A percentile compares a stretch with the other conserved stretches of the same genome.
Evolutionary conservation across 2,113 vertebrate species (phyloP).

Genomic region (Caloenas nicobarica): DNA sequence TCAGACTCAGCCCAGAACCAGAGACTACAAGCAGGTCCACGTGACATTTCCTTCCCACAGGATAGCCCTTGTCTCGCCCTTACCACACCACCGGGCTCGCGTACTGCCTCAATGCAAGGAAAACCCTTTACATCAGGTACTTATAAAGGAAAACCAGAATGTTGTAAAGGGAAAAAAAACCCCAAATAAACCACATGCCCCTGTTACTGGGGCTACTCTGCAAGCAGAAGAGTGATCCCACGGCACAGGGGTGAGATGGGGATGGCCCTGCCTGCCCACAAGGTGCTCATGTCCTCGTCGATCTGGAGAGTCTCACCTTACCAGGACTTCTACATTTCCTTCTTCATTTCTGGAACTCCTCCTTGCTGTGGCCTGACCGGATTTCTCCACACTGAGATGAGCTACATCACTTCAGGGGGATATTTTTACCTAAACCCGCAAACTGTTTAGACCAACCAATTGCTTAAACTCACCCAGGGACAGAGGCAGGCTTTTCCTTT

Average conservation of each 20-base stretch:
- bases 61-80: background rate
- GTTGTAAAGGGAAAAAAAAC: fast-evolving
- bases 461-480: background rate
- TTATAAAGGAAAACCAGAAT: background rate
- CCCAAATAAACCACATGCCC: background rate
- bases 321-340: background rate
- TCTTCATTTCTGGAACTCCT: background rate
- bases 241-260: background rate
- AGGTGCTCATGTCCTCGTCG: background rate
- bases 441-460: background rate
- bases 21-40: background rate
- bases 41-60: background rate
- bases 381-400: background rate
- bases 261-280: background rate
- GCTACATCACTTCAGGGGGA: background rate
- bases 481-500: background rate
- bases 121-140: background rate
- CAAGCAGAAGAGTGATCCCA: background rate
- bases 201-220: background rate
- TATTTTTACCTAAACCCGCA: background rate
- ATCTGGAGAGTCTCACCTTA: background rate
- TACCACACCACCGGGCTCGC: too few species aligned
- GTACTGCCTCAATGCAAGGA: fast-evolving
- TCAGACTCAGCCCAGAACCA: background rate
- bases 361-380: background rate